Percentiles rank a stretch among this genome's conserved stretches.
phyloP scores from a whole-genome alignment of 2,888 invertebrate genomes.

The Melieria crassipennis region DNA sequence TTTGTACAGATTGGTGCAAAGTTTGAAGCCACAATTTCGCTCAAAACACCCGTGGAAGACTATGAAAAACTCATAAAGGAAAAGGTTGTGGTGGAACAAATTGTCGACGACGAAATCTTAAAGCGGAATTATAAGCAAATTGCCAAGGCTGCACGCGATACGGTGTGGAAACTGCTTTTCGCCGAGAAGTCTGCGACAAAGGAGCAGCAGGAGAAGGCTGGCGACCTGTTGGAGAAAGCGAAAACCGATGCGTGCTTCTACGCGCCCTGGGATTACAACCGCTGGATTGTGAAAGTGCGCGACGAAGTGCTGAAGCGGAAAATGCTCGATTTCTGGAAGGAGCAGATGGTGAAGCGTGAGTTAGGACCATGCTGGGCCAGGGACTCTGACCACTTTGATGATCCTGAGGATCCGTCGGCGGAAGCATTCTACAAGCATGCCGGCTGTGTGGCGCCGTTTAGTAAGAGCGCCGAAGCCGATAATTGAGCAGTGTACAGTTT shows the following conservation, averaged over 20 bases:
- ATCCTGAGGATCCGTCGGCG: slow-evolving; percentile 42
- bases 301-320: slow-evolving; percentile 38
- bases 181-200: slow-evolving; percentile 21
- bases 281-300: slow-evolving; percentile 50
- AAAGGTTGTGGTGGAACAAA: slow-evolving; percentile 46
- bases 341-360: slow-evolving; percentile 20
- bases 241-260: slow-evolving; percentile 60
- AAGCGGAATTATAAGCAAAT: slow-evolving; percentile 43
- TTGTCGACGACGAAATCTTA: slow-evolving; percentile 46
- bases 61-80: slow-evolving; percentile 48
- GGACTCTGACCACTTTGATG: slow-evolving; percentile 46
- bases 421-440: slow-evolving; percentile 42
- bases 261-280: slow-evolving; percentile 49
- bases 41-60: slow-evolving; percentile 38
- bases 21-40: slow-evolving; percentile 19
- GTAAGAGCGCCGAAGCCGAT: no score
- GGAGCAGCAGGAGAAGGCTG: slow-evolving; percentile 20
- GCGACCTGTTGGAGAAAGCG: slow-evolving; percentile 19
- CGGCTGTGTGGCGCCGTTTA: slow-evolving; percentile 28
- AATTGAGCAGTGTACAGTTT: background rate
- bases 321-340: slow-evolving; percentile 29
- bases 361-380: slow-evolving; percentile 41
- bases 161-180: slow-evolving; percentile 47
- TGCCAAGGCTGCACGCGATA: slow-evolving; percentile 35
- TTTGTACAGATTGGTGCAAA: background rate